Evolutionary conservation across 2,888 invertebrate genomes (phyloP), one percentile per base, ranked within the genome.

Genomic region (Aporophyla lueneburgensis): DNA sequence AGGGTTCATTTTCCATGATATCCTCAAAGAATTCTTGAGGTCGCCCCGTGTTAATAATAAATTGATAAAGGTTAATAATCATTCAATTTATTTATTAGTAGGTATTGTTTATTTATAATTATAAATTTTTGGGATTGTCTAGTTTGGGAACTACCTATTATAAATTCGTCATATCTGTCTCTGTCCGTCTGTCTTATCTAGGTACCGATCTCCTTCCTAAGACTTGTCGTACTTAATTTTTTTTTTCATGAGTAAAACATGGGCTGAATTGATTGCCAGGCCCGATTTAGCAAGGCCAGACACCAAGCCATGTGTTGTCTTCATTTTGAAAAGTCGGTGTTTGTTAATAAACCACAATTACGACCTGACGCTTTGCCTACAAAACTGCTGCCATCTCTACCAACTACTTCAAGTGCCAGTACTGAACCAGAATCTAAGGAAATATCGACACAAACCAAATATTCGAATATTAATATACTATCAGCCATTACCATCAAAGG

Each of bases 251-350:
- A 19, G 56, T 56, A 68, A 54, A 68, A 67, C 33, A 53, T 67
- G 43, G 68, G 56, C 56, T 68, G 43, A 68, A 68, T 56, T 68
- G 68, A 79, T 81, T 68, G 76, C 74, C 65, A 79, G 81, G 69
- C 74, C 81, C 61, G 78, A 81, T 76, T 76, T 81, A 76, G 71
- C 71, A 76, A 71, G 58, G 58, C 65, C 78, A 74, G 43, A 70
- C 12, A 65, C 58, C 69, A 80, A 80, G 76, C 76, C 76, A 58
- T 81, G 68, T 81, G 81, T 62, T 74, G 61, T 61, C 81, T 75
- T 68, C 75, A 81, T 81, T 81, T 81, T 78, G 78, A 81, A 61
- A 75, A 75, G 71, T 72, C 72, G 46, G 75, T 67, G 70, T 75
- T 76, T 70, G 66, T 62, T 66, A 46, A 72, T 62, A 80, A 9